Evolutionary conservation across 2,888 invertebrate genomes (phyloP).

Genomic region (Lottia scabra): DNA sequence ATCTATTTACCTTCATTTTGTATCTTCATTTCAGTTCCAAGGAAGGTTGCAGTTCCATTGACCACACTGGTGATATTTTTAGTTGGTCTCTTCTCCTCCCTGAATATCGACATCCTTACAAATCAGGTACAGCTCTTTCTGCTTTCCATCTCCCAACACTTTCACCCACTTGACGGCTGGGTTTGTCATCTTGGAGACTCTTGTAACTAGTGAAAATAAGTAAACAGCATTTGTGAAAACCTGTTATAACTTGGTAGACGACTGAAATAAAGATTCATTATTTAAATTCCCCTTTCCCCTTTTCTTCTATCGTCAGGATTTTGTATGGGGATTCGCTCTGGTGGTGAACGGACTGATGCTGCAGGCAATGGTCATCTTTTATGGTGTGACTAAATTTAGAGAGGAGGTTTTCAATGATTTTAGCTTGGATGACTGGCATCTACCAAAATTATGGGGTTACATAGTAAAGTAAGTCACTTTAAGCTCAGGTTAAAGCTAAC

Average conservation of each 20-base stretch:
- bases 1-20: too few species aligned
- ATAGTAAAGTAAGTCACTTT: constrained; percentile 59
- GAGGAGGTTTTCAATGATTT: constrained; percentile 49
- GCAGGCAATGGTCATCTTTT: constrained; percentile 49
- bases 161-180: too few species aligned
- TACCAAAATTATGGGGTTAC: constrained; percentile 53
- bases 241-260: too few species aligned
- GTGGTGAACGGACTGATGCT: constrained; percentile 59
- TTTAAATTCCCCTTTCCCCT: too few species aligned
- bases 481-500: too few species aligned
- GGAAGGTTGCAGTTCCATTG: constrained; percentile 47
- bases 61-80: constrained; percentile 44
- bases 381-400: constrained; percentile 48
- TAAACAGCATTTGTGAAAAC: too few species aligned
- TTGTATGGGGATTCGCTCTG: constrained; percentile 63
- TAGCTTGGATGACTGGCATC: constrained; percentile 54
- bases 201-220: too few species aligned
- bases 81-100: constrained; percentile 55
- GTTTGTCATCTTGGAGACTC: too few species aligned
- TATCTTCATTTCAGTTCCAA: constrained; percentile 39
- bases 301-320: constrained; percentile 46
- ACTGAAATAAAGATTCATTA: too few species aligned
- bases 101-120: constrained; percentile 52
- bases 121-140: constrained; percentile 51
- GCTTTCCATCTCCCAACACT: too few species aligned